Conservation (phyloP, 2,888 invertebrate genomes). For the Ennomos quercinarius region DNA sequence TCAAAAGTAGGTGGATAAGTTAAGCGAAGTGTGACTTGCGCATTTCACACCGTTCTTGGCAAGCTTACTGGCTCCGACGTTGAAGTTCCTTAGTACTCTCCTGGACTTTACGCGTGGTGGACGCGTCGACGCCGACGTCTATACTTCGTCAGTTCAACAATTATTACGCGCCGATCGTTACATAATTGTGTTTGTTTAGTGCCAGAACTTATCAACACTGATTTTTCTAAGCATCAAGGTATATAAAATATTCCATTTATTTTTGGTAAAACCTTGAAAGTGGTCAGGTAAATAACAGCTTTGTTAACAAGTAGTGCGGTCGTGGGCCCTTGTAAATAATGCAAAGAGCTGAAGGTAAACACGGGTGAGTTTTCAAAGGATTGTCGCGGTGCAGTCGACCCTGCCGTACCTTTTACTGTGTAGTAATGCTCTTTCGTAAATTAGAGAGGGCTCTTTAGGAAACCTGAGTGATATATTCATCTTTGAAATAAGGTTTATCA, state of each 20-base stretch:
- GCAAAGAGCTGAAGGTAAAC: conserved; percentile 40
- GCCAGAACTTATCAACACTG: conserved; percentile 42
- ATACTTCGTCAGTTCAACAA: conserved; percentile 66
- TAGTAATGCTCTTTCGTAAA: conserved; percentile 44
- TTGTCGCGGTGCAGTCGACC: conserved; percentile 39
- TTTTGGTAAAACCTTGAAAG: conserved; percentile 3
- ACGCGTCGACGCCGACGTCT: conserved; percentile 50
- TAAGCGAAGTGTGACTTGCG: conserved; percentile 79
- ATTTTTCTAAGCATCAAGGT: conserved; percentile 34
- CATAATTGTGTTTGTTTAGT: conserved; percentile 80
- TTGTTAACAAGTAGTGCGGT: conserved; percentile 27
- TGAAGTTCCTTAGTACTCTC: conserved; percentile 70
- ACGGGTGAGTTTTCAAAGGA: conserved; percentile 36
- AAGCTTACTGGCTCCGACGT: conserved; percentile 62
- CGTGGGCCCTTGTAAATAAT: conserved; percentile 38
- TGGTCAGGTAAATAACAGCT: conserved; percentile 28
- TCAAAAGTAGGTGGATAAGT: conserved; percentile 76
- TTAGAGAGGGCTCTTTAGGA: conserved; percentile 32
- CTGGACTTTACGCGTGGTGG: conserved; percentile 50
- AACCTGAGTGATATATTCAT: conserved; percentile 20
- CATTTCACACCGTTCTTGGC: conserved; percentile 75
- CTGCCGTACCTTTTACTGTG: conserved; percentile 31
- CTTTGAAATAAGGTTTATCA: conserved; percentile 5
- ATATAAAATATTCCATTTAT: conserved; percentile 28
- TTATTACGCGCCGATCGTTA: conserved; percentile 73